These are phyloP conservation scores for Xenops minutus DNA, from an alignment of 2,797 vertebrate genomes.

Conservation along the genomic window DNA sequence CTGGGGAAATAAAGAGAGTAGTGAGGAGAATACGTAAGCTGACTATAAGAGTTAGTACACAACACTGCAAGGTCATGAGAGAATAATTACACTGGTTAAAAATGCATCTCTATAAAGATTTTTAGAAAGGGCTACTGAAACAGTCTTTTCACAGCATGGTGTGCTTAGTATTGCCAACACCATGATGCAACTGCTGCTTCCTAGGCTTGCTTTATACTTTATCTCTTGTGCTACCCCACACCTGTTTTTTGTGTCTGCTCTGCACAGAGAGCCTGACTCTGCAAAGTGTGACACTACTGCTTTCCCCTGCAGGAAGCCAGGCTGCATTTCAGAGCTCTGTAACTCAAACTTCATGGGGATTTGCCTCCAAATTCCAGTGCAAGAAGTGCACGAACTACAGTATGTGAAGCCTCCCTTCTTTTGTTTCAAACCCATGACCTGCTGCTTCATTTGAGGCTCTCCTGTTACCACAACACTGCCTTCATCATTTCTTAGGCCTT, in stretches of 20 bases:
- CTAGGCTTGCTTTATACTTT: background rate
- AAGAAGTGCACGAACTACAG: background rate
- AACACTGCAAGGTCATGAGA: background rate
- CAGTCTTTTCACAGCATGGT: background rate
- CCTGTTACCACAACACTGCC: background rate
- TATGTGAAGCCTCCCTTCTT: background rate
- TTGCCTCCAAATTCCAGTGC: background rate
- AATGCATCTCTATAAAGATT: background rate
- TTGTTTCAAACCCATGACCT: background rate
- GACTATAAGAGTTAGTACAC: background rate
- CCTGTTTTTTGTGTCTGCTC: background rate
- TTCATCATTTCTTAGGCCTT: background rate
- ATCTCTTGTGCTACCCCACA: background rate
- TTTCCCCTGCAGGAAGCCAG: background rate
- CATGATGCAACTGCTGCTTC: background rate
- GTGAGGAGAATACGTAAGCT: background rate
- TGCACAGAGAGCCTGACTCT: background rate
- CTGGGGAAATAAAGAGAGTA: background rate
- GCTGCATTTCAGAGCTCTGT: background rate
- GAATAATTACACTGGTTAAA: background rate
- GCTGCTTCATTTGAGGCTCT: background rate
- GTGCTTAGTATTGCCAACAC: background rate
- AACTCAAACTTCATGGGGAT: background rate
- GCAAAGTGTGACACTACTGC: background rate
- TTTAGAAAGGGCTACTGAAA: background rate